Conservation (phyloP, 2,113 vertebrate genomes). For the Plestiodon gilberti region DNA sequence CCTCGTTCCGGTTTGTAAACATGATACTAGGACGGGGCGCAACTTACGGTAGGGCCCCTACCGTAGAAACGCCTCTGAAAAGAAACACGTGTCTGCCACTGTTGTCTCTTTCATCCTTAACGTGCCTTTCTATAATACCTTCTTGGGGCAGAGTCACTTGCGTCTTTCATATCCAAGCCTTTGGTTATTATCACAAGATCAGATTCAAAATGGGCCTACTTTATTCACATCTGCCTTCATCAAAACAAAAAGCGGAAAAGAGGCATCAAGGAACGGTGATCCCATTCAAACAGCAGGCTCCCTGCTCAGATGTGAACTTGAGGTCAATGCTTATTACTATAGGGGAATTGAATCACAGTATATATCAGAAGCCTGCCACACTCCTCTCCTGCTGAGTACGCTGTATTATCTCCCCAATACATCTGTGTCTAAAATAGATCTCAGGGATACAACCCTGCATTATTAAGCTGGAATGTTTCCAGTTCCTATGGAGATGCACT, state of each 20-base stretch:
- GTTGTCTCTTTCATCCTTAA: neutral
- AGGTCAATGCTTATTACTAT: neutral
- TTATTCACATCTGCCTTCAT: neutral
- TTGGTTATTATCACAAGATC: neutral
- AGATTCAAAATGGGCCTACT: neutral
- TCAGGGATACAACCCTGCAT: neutral
- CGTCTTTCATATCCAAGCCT: neutral
- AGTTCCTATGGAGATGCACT: conserved; percentile 12
- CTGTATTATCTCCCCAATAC: neutral
- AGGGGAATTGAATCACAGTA: neutral
- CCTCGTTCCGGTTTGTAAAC: no score
- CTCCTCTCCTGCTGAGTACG: neutral
- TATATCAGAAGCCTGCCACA: conserved; percentile 6
- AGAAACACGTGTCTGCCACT: neutral
- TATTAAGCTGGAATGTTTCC: conserved; percentile 36
- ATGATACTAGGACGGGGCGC: no score
- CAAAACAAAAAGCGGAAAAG: neutral
- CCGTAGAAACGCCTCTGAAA: no score
- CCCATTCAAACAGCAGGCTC: neutral
- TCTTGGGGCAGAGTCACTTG: neutral
- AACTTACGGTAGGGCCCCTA: no score
- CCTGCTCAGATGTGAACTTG: neutral
- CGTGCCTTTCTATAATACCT: no score
- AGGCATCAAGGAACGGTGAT: neutral
- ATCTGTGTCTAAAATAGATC: neutral